Evolutionary conservation across 2,113 vertebrate genomes (phyloP).

Genomic region (Python bivittatus): DNA sequence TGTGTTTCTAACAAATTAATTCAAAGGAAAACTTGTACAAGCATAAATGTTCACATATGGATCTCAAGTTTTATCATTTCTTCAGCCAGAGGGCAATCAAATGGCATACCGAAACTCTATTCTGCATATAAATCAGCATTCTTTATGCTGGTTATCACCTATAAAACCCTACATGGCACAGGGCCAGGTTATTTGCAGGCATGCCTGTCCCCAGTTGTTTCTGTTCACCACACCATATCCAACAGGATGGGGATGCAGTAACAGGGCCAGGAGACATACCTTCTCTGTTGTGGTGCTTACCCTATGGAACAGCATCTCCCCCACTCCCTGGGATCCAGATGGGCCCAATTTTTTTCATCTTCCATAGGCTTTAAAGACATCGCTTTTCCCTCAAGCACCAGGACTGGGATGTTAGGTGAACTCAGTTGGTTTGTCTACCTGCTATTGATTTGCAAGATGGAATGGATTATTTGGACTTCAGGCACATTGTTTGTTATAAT

Average conservation of each 20-base stretch:
- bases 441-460: background rate
- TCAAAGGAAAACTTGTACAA: background rate
- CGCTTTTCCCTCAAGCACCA: background rate
- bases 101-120: background rate
- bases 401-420: background rate
- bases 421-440: background rate
- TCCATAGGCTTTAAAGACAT: background rate
- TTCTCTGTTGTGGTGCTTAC: background rate
- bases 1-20: background rate
- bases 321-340: background rate
- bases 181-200: background rate
- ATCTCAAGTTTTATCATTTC: background rate
- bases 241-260: background rate
- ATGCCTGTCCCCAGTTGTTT: background rate
- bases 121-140: background rate
- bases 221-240: background rate
- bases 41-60: background rate
- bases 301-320: background rate
- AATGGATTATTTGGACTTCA: background rate
- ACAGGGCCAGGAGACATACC: background rate
- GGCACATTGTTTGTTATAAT: background rate
- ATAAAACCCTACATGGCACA: background rate
- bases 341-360: background rate
- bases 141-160: background rate
- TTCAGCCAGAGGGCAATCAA: background rate